Conservation (phyloP, 1,140 invertebrate genomes). For the Trichogramma pretiosum region DNA sequence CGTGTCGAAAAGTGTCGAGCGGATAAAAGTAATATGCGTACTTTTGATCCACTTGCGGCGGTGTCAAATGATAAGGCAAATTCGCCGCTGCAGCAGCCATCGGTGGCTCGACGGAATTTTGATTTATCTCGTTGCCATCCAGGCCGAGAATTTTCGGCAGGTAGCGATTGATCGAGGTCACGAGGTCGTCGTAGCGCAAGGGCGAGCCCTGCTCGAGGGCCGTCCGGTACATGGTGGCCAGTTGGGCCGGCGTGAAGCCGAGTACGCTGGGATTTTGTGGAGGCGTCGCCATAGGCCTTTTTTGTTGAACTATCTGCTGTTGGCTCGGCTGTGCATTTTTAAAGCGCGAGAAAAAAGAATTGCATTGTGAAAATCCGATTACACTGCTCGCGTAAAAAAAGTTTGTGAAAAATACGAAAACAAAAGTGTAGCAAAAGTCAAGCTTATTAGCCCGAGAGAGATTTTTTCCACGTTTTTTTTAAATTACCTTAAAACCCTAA, state of each 20-base stretch:
- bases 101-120: too few relatives aligned
- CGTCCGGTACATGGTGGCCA: conserved; percentile 15
- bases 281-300: background rate
- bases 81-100: too few relatives aligned
- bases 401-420: background rate
- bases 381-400: too few relatives aligned
- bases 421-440: background rate
- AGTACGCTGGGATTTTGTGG: background rate
- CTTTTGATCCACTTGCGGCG: too few relatives aligned
- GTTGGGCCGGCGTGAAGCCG: conserved; percentile 5
- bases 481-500: too few relatives aligned
- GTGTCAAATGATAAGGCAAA: too few relatives aligned
- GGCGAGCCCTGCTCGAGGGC: conserved; percentile 8
- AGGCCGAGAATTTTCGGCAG: too few relatives aligned
- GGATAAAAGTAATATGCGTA: conserved; percentile 20
- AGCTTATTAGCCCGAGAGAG: background rate
- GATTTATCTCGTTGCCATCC: too few relatives aligned
- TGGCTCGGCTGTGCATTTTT: background rate
- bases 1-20: conserved; percentile 11
- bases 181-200: too few relatives aligned
- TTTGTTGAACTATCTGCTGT: background rate
- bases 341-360: background rate
- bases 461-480: too few relatives aligned
- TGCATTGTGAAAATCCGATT: too few relatives aligned
- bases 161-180: background rate